Evolutionary conservation across 2,888 invertebrate genomes (phyloP), one percentile per base, ranked within the genome.

Genomic region (Drosophila fungiperda): DNA sequence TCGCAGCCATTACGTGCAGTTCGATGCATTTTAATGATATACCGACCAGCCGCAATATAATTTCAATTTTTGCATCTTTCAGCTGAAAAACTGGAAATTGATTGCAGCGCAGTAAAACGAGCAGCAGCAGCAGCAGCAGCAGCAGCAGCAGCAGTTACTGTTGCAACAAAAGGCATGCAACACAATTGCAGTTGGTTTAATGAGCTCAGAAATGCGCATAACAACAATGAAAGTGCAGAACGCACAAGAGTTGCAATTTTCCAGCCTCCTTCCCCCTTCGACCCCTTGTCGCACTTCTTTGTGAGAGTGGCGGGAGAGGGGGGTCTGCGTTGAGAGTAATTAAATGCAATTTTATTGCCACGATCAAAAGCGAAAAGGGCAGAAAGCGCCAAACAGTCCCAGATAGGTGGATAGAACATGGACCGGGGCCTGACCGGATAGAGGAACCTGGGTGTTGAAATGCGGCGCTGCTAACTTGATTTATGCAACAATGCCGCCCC

Each of bases 321-420:
- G 45, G 23, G 38, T 50, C 62, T 69, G 69, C 68, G 58, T 53
- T 81, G 55, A 53, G 69, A 69, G 80, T 83, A 89, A 88, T 81
- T 88, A 91, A 89, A 87, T 87, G 88, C 90, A 83, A 87, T 89
- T 88, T 89, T 88, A 88, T 88, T 82, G 81, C 87, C 80, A 77
- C 82, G 89, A 87, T 83, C 78, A 87, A 76, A 57, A 68, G 76
- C 81, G 29, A 69, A 78, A 80, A 79, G 79, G 75, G 74, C 77
- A 76, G 73, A 53, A 73, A 76, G 61, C 71, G 53, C 64, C 65
- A 64, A 86, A 78, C 70, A 76, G 74, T 69, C 20, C 67, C 74
- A 72, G 76, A 74, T 82, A 80, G 86, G 71, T 78, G 73, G 83
- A 40, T 55, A 26, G 54, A 67, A 68, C 62, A 80, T 62, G 66